These are phyloP conservation scores for Catharus bicknelli DNA, from an alignment of 2,113 vertebrate genomes.

Conservation along the genomic window DNA sequence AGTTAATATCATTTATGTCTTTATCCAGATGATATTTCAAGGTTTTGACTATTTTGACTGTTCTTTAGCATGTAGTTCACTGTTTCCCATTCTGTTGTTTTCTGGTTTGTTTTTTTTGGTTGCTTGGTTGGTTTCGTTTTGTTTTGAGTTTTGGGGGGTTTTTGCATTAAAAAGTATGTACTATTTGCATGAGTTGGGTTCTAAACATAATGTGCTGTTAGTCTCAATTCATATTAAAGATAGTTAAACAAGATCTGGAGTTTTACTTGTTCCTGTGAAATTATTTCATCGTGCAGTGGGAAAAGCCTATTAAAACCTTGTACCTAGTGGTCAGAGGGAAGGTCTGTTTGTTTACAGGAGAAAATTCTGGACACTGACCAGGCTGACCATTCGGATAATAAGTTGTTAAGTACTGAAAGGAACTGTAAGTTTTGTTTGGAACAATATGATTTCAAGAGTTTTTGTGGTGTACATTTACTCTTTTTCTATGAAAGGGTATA, in stretches of 20 bases:
- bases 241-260: not conserved
- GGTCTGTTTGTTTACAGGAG: rapidly evolving
- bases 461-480: not conserved
- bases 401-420: not conserved
- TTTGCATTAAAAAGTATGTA: not conserved
- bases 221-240: not conserved
- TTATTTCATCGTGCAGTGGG: not conserved
- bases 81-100: not conserved
- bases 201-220: not conserved
- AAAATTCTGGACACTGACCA: not conserved
- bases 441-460: not conserved
- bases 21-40: not conserved
- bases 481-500: not conserved
- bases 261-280: not conserved
- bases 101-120: no score
- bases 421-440: not conserved
- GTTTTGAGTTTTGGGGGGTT: not conserved
- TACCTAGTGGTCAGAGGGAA: not conserved
- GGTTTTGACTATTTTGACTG: not conserved
- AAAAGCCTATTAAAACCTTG: not conserved
- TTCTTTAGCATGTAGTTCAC: not conserved
- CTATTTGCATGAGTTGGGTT: not conserved
- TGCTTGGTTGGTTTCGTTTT: not conserved
- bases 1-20: not conserved
- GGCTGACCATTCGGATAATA: not conserved